Evolutionary conservation across 2,797 vertebrate genomes (phyloP).

Genomic region (Haliaeetus vocifer): DNA sequence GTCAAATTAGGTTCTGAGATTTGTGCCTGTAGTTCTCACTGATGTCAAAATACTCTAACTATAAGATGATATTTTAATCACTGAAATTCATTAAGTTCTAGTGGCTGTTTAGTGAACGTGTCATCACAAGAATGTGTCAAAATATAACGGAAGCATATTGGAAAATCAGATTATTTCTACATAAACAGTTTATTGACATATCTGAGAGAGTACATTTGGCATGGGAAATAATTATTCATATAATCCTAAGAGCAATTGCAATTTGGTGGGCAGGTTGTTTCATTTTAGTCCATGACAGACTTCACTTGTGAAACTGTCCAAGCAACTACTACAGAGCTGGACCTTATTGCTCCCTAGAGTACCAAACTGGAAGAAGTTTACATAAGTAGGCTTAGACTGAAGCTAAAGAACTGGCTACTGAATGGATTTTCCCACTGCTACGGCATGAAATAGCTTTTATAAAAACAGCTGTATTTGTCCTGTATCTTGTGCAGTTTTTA

Average conservation of each 20-base stretch:
- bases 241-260: background rate
- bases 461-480: background rate
- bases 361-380: background rate
- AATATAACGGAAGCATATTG: background rate
- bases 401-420: background rate
- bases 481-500: background rate
- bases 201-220: background rate
- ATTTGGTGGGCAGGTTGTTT: background rate
- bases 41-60: background rate
- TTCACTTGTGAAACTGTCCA: background rate
- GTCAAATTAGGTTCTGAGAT: background rate
- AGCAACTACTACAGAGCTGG: background rate
- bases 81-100: background rate
- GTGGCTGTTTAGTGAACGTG: background rate
- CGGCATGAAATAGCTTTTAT: background rate
- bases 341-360: background rate
- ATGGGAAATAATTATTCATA: background rate
- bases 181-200: background rate
- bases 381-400: background rate
- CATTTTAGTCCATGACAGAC: background rate
- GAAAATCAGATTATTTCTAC: background rate
- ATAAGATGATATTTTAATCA: background rate
- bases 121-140: background rate
- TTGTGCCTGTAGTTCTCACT: background rate
- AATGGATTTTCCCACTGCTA: background rate